These are phyloP conservation scores for Drosophila sucinea DNA, from an alignment of 1,140 invertebrate species.

Conservation along the genomic window DNA sequence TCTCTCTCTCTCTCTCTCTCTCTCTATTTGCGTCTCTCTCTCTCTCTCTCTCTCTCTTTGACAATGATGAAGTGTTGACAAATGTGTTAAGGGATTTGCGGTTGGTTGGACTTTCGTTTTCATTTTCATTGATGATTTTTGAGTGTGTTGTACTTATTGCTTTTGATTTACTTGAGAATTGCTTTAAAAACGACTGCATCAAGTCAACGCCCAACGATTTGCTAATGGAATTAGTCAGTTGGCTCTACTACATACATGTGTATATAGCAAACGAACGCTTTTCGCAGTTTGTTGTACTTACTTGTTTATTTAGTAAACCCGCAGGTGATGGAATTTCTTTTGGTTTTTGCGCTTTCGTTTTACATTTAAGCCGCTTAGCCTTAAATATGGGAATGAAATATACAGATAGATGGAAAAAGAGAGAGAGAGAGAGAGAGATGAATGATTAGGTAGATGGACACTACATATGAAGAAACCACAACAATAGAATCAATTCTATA, in stretches of 20 bases:
- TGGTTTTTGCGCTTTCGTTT: neutral
- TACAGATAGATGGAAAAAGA: too few relatives aligned
- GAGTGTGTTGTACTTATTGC: conserved; percentile 48
- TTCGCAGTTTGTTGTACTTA: neutral
- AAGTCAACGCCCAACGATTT: neutral
- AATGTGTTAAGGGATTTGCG: conserved; percentile 82
- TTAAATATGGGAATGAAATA: neutral
- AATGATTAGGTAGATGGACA: neutral
- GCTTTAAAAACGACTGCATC: too few relatives aligned
- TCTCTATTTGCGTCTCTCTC: neutral
- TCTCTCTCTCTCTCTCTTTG: conserved; percentile 33
- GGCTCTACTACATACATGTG: too few relatives aligned
- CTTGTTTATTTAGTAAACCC: too few relatives aligned
- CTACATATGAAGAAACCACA: too few relatives aligned
- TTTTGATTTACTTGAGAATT: conserved; percentile 60
- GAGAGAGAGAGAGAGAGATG: too few relatives aligned
- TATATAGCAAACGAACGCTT: too few relatives aligned
- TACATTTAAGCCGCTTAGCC: neutral
- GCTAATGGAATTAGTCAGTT: conserved; percentile 6
- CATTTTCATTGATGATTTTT: conserved; percentile 58
- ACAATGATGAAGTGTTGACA: conserved; percentile 82
- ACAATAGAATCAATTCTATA: too few relatives aligned
- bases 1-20: neutral
- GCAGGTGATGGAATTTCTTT: neutral
- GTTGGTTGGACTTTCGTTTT: conserved; percentile 57